Evolutionary conservation across 2,113 vertebrate species (phyloP).

Genomic region (Limnothrissa miodon): DNA sequence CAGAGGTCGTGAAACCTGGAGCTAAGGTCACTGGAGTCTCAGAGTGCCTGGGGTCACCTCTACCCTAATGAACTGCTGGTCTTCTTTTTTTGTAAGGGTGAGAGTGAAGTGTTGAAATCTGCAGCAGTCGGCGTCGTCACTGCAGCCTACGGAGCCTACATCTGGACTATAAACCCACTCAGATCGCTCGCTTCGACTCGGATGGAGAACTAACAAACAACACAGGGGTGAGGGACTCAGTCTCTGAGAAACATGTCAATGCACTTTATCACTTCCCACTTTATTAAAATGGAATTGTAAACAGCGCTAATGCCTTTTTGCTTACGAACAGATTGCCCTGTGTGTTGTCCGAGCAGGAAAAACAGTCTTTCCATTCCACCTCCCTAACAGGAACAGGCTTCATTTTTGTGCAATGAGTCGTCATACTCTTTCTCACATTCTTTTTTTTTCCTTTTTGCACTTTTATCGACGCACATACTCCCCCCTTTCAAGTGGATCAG

Average conservation of each 20-base stretch:
- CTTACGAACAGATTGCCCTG: constrained; percentile 28
- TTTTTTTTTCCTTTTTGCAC: constrained; percentile 11
- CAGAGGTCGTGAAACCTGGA: constrained; percentile 39
- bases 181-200: constrained; percentile 20
- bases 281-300: constrained; percentile 49
- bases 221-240: constrained; percentile 21
- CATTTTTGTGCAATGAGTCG: constrained; percentile 15
- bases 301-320: constrained; percentile 36
- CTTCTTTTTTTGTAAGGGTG: constrained; percentile 49
- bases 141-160: constrained; percentile 57
- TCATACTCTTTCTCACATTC: not conserved
- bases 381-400: constrained; percentile 33
- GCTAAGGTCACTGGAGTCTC: constrained; percentile 42
- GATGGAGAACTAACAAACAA: constrained; percentile 45
- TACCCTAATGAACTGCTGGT: constrained; percentile 51
- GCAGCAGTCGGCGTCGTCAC: constrained; percentile 53
- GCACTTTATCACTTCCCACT: constrained; percentile 51
- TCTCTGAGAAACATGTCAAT: constrained; percentile 35
- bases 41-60: constrained; percentile 54
- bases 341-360: constrained; percentile 13
- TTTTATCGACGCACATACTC: not conserved
- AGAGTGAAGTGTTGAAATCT: constrained; percentile 64
- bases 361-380: constrained; percentile 15
- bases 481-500: constrained; percentile 40
- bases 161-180: constrained; percentile 64